Percentiles rank a stretch among this genome's conserved stretches.
Conservation (phyloP, 1,140 invertebrate genomes). For the Drosophila tropicalis region DNA sequence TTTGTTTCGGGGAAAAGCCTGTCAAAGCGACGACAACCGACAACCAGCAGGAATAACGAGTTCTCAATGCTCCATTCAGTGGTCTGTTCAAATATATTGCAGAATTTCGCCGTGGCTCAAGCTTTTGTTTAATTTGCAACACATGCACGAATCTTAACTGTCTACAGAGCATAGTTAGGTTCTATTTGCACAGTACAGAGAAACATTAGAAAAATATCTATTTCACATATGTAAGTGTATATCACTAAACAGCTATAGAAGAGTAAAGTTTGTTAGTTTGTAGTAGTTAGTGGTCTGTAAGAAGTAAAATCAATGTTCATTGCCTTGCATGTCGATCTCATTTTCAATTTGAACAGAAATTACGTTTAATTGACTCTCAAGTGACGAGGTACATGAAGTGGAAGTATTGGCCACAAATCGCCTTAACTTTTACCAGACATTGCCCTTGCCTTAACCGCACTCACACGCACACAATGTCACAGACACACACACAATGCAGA, state of each 20-base stretch:
- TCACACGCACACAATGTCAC: conserved; percentile 34
- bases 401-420: conserved; percentile 64
- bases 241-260: neutral
- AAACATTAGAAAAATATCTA: conserved; percentile 7
- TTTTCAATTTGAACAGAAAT: conserved; percentile 61
- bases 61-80: conserved; percentile 6
- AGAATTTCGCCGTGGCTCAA: conserved; percentile 31
- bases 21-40: conserved; percentile 52
- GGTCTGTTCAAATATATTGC: conserved; percentile 40
- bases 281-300: conserved; percentile 34
- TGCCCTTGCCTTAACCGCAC: conserved; percentile 4
- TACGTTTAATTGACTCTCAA: conserved; percentile 57
- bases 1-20: conserved; percentile 30
- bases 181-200: conserved; percentile 7
- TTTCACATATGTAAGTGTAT: neutral
- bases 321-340: conserved; percentile 43
- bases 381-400: conserved; percentile 50
- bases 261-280: neutral
- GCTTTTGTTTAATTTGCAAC: conserved; percentile 61
- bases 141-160: conserved; percentile 55
- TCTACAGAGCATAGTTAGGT: conserved; percentile 45
- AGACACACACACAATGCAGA: conserved; percentile 35
- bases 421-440: conserved; percentile 59
- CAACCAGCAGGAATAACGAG: neutral
- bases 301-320: conserved; percentile 50